Percentiles rank a stretch among this genome's conserved stretches.
Evolutionary conservation across 2,113 vertebrate genomes (phyloP).

Genomic region (Copsychus sechellarum): DNA sequence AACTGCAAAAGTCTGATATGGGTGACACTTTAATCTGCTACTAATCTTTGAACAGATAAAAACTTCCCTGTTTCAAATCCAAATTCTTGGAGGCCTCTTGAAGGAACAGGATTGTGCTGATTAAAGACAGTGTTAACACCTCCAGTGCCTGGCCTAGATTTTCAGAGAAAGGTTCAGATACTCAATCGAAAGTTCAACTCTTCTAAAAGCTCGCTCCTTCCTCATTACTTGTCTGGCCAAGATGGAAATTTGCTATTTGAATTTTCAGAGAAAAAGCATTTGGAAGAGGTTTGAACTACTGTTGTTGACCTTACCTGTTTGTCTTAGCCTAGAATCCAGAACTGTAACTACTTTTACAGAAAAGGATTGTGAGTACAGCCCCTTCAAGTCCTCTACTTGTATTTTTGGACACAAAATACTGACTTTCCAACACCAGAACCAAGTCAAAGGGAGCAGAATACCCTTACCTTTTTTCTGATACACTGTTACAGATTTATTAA

Average conservation of each 20-base stretch:
- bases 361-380: not conserved
- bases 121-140: not conserved
- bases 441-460: not conserved
- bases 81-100: not conserved
- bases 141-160: not conserved
- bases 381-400: not conserved
- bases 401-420: not conserved
- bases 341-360: not conserved
- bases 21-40: not conserved
- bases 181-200: not conserved
- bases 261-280: not conserved
- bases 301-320: not conserved
- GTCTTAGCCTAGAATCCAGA: not conserved
- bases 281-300: not conserved
- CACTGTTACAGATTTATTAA: not conserved
- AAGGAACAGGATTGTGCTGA: not conserved
- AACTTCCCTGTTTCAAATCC: not conserved
- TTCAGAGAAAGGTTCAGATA: not conserved
- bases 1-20: not conserved
- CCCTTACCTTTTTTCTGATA: not conserved
- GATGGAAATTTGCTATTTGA: not conserved
- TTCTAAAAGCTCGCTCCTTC: not conserved
- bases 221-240: not conserved
- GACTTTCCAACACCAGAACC: not conserved
- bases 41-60: not conserved